Evolutionary conservation across 2,797 vertebrate species (phyloP), one percentile per base, ranked within the genome.

Genomic region (Tenualosa thibaudeaui): DNA sequence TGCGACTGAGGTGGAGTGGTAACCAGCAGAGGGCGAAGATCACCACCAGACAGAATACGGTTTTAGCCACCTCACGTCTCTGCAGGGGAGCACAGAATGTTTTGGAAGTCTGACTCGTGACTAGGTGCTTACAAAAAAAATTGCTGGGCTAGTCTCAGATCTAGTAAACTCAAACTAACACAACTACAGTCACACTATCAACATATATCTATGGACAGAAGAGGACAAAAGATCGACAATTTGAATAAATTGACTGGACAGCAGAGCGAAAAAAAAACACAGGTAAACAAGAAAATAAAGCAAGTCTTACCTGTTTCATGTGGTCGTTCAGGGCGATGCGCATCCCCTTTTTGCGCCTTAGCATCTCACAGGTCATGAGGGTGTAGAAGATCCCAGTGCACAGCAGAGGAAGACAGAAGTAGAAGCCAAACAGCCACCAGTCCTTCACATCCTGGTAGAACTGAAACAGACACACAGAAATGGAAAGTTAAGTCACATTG

Each of bases 391-490:
- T 86, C 10, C 95, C 96, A 0, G 97, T 97, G 91, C 97, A 97
- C 81, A 95, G 95, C 93, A 97, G 86, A 0, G 97, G 97, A 75
- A 97, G 91, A 92, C 96, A 97, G 93, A 97, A 97, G 83, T 97
- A 97, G 91, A 97, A 97, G 58, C 96, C 96, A 0, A 97, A 97
- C 13, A 97, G 93, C 97, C 97, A 97, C 97, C 97, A 97, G 89
- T 97, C 96, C 88, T 97, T 97, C 68, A 93, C 93, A 0, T 96
- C 92, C 54, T 93, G 94, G 89, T 97, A 97, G 90, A 97, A 95
- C 97, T 97, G 92, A 62, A 40, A 65, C 6, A 60, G 22, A 49
- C 37, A 78, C 40, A 37, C 37, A 31, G 12, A 71, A 31, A 71
- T 71, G 13, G 51, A 62, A 40, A 43, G 37, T 43, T 40, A 2